Conservation (phyloP, 2,797 vertebrate species). For the Trichosurus vulpecula region DNA sequence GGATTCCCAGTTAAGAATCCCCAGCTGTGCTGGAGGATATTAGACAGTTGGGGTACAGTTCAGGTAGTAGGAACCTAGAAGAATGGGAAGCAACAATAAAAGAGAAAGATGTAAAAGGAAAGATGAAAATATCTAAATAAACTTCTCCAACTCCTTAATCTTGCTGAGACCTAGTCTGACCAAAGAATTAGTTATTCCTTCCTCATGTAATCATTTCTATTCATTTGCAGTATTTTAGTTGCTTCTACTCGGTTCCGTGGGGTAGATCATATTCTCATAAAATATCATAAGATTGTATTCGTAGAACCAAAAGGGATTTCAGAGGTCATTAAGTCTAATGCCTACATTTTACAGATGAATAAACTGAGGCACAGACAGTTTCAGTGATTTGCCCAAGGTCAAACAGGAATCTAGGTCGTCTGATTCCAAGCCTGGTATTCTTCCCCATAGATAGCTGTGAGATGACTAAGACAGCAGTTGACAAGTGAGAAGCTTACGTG, state of each 20-base stretch:
- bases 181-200: background rate
- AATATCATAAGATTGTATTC: background rate
- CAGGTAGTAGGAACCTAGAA: background rate
- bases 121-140: background rate
- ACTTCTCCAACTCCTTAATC: background rate
- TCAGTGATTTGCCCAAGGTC: background rate
- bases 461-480: background rate
- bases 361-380: background rate
- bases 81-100: background rate
- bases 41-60: background rate
- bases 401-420: background rate
- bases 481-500: background rate
- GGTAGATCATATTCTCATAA: background rate
- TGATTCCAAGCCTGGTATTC: background rate
- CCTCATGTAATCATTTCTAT: background rate
- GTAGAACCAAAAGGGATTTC: background rate
- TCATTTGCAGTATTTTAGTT: background rate
- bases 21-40: background rate
- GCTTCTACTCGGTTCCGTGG: background rate
- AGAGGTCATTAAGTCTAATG: background rate
- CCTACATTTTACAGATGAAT: background rate
- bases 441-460: background rate
- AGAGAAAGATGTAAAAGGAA: background rate
- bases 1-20: background rate
- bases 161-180: background rate